A percentile compares a stretch with the other conserved stretches of the same genome.
phyloP scores from a whole-genome alignment of 2,888 invertebrate genomes.

The Synanthedon tipuliformis region DNA sequence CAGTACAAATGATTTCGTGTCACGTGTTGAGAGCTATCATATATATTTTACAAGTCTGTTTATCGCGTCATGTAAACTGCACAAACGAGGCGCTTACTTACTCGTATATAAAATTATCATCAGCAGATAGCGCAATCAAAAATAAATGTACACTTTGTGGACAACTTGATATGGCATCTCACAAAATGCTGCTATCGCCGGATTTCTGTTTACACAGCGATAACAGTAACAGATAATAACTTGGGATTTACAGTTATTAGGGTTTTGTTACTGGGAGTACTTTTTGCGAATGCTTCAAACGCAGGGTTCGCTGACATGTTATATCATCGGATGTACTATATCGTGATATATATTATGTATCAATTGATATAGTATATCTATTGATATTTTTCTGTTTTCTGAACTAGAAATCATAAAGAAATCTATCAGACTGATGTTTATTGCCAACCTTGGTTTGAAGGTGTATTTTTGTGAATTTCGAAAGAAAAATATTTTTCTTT shows the following conservation, averaged over 20 bases:
- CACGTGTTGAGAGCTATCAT: conserved; percentile 2
- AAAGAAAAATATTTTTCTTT: neutral
- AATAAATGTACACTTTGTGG: conserved; percentile 39
- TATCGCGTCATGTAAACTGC: conserved; percentile 1
- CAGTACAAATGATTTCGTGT: neutral
- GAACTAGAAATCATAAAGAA: neutral
- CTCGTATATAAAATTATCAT: conserved; percentile 18
- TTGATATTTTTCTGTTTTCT: neutral
- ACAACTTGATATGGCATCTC: conserved; percentile 46
- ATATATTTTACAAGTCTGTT: conserved; percentile 5
- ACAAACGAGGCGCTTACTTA: neutral
- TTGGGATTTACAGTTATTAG: conserved; percentile 31
- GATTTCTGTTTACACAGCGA: conserved; percentile 41
- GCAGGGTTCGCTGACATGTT: neutral
- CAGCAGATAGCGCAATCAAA: conserved; percentile 42
- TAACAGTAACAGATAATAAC: conserved; percentile 36
- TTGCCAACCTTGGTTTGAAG: neutral
- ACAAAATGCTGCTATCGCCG: conserved; percentile 39
- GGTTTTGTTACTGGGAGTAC: neutral
- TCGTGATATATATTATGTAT: neutral
- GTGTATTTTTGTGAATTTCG: neutral
- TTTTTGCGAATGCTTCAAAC: too few species aligned
- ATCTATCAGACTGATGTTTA: neutral
- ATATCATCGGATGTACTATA: neutral
- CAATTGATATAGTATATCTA: neutral